phyloP scores from a whole-genome alignment of 2,113 vertebrate species.

The Nycticorax nycticorax region DNA sequence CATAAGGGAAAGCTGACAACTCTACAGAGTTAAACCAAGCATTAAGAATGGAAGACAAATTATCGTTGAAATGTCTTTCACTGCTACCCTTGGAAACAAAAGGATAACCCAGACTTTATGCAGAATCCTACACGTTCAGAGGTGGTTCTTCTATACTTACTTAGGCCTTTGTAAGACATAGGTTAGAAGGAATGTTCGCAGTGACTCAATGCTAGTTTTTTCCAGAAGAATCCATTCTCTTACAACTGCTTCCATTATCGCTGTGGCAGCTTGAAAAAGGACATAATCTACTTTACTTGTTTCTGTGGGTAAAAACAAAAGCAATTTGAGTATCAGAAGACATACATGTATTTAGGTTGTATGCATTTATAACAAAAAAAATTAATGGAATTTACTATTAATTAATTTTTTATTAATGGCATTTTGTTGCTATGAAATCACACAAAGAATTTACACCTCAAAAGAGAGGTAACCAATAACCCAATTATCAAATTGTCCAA shows the following conservation, averaged over 20 bases:
- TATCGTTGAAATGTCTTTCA: neutral
- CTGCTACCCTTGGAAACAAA: neutral
- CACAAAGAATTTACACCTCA: neutral
- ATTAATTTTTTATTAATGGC: neutral
- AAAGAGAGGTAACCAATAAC: slow-evolving; percentile 47
- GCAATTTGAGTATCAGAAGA: neutral
- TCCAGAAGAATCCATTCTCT: slow-evolving; percentile 98
- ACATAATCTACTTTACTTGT: slow-evolving; percentile 99
- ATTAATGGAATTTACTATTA: neutral
- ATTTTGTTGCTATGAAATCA: neutral
- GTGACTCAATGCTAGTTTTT: slow-evolving; percentile 94
- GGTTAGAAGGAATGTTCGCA: slow-evolving; percentile 95
- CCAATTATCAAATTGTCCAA: slow-evolving; percentile 32
- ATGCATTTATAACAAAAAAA: slow-evolving; percentile 17
- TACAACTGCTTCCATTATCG: slow-evolving; percentile 98
- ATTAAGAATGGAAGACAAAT: neutral
- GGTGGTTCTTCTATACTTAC: slow-evolving; percentile 74
- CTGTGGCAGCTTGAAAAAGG: slow-evolving; percentile 97
- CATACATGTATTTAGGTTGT: neutral
- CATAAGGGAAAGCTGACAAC: neutral
- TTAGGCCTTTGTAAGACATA: slow-evolving; percentile 98
- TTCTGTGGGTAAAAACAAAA: slow-evolving; percentile 79
- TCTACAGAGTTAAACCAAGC: neutral
- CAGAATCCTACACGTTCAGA: neutral
- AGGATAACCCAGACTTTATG: neutral